Base-by-base conservation (phyloP, 2,113 vertebrate species). In the Varanus salvator region DNA sequence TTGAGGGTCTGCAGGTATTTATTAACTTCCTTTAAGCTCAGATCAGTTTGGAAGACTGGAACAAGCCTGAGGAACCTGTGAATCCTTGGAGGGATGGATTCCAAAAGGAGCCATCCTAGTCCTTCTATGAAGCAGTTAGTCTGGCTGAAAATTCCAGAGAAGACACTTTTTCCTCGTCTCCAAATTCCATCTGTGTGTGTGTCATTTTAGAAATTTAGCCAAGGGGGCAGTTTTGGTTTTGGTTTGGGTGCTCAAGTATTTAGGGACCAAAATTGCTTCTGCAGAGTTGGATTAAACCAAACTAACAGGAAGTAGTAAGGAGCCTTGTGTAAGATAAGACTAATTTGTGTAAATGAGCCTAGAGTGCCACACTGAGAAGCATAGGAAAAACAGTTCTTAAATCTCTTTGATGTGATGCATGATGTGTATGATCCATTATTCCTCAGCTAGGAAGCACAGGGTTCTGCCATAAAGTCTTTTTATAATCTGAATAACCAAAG, bases 401-500 rank as follows among this genome's bases (percentile, higher is more conserved):
- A 21, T 3, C 66, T 82, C 38, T 6, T 2, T 48, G 85, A n/a
- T 69, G 29, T 34, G 87, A 1, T 86, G 44, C 15, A 81, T 29
- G 82, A n/a, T n/a, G 14, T n/a, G 14, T 52, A 38, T 23, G 87
- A 88, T 17, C 80, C 1, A 76, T 5, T 15, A 4, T 38, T 92
- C 54, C 57, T 11, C 60, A 93, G 17, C 57, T 21, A 29, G 44
- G 0, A 84, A 89, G 9, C 21, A 69, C 23, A 64, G 88, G 17
- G 38, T 86, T 78, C 88, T 25, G 7, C 4, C 52, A 0, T 44
- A 78, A 69, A 82, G 34, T 27, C 54, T 50, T 1, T 9, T 75
- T 75, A 85, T 29, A 86, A 54, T 14, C n/a, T 88, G 11, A 81
- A 84, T 27, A 87, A 88, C 81, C 0, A 78, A 80, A 85, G 38